Evolutionary conservation across 2,113 vertebrate species (phyloP).

Genomic region (Tringa solitaria): DNA sequence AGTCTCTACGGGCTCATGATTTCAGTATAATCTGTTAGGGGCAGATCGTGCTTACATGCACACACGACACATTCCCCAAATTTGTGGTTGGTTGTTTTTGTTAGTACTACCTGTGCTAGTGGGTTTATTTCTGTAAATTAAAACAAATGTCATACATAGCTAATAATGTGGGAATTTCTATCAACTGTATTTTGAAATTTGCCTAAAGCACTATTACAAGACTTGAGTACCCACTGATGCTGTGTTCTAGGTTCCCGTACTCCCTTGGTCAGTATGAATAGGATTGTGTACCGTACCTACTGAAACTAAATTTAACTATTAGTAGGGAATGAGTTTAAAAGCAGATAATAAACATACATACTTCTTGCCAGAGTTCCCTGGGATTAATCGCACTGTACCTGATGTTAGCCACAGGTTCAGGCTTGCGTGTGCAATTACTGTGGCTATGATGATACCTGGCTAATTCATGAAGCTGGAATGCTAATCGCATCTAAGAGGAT

Average conservation of each 20-base stretch:
- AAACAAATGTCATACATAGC: background rate
- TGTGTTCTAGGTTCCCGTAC: background rate
- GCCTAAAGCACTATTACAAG: background rate
- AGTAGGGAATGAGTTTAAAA: background rate
- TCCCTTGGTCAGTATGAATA: background rate
- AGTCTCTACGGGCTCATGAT: background rate
- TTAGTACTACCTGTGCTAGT: background rate
- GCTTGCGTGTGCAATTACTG: background rate
- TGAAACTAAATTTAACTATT: background rate
- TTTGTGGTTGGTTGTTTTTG: background rate
- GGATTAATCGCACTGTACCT: background rate
- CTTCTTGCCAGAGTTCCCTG: background rate
- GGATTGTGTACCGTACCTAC: accelerated
- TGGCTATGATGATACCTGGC: background rate
- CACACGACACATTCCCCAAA: background rate
- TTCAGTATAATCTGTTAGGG: background rate
- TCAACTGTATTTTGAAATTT: background rate
- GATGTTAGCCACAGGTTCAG: background rate
- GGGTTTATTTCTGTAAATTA: background rate
- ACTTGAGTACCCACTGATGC: background rate
- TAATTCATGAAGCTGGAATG: background rate
- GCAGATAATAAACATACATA: background rate
- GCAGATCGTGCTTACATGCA: background rate
- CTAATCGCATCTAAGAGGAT: background rate
- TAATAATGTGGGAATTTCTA: background rate